These are phyloP conservation scores for Neosalanx taihuensis DNA, from an alignment of 2,797 vertebrate genomes.

Conservation along the genomic window DNA sequence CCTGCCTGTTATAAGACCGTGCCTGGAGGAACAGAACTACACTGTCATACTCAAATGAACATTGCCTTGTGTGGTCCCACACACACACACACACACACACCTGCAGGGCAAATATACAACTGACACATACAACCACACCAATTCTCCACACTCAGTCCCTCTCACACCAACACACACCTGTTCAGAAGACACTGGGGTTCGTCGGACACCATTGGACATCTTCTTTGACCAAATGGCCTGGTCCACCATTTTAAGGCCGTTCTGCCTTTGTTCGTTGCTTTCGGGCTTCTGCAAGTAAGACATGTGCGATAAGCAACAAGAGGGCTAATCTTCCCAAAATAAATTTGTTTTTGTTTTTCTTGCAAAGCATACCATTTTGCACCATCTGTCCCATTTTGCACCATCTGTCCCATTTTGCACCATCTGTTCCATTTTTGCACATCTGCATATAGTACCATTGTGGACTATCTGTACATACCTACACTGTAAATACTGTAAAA, in stretches of 20 bases:
- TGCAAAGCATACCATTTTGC: too few species aligned
- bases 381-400: too few species aligned
- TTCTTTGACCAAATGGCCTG: constrained; percentile 99
- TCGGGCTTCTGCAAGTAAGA: constrained; percentile 81
- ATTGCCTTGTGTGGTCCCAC: background rate
- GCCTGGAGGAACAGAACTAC: constrained; percentile 73
- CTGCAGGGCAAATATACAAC: background rate
- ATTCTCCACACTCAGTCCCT: constrained; percentile 13
- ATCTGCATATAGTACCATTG: too few species aligned
- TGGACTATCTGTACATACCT: too few species aligned
- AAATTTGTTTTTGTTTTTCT: background rate
- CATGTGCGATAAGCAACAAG: background rate
- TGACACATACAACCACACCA: background rate
- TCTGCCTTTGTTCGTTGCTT: constrained; percentile 94
- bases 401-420: too few species aligned
- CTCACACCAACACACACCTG: constrained; percentile 73
- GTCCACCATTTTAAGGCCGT: constrained; percentile 98
- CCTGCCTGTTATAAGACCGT: constrained; percentile 92
- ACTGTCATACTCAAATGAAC: background rate
- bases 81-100: constrained; percentile 1
- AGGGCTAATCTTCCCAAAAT: background rate
- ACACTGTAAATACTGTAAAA: too few species aligned
- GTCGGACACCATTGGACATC: constrained; percentile 94
- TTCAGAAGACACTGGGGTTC: constrained; percentile 91
- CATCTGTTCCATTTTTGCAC: too few species aligned